Percentiles rank a stretch among this genome's conserved stretches.
These are phyloP conservation scores for Penaeus japonicus DNA, from an alignment of 1,140 invertebrate genomes.

Conservation along the genomic window DNA sequence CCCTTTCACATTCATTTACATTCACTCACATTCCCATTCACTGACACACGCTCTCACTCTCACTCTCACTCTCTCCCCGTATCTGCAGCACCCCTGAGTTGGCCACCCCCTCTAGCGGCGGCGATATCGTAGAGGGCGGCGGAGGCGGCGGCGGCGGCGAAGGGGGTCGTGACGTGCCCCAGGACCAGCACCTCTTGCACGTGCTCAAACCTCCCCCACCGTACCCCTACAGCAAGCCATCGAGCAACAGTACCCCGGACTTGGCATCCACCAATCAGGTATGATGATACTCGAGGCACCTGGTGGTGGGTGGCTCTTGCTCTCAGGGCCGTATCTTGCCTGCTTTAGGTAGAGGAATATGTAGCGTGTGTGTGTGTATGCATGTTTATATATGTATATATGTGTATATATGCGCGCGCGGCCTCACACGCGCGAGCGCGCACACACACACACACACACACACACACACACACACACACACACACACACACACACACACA, in stretches of 20 bases:
- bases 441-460: no score
- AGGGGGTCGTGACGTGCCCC: slow-evolving; percentile 7
- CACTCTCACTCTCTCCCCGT: not conserved
- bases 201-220: slow-evolving; percentile 81
- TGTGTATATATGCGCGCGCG: no score
- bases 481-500: no score
- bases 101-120: slow-evolving; percentile 61
- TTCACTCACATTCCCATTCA: not conserved
- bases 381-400: no score
- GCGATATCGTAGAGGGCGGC: slow-evolving; percentile 40
- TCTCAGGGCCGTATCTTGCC: no score
- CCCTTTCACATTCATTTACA: not conserved
- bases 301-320: no score
- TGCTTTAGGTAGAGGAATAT: no score
- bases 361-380: no score
- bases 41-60: not conserved
- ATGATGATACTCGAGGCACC: not conserved
- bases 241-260: slow-evolving; percentile 82
- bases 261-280: slow-evolving; percentile 68
- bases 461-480: no score
- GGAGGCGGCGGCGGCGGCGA: not conserved
- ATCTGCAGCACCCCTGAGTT: slow-evolving; percentile 66
- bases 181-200: slow-evolving; percentile 69
- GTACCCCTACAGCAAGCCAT: slow-evolving; percentile 76
- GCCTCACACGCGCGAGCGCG: no score